Base-by-base conservation (phyloP, 2,888 invertebrate species). In the Altica lythri region DNA sequence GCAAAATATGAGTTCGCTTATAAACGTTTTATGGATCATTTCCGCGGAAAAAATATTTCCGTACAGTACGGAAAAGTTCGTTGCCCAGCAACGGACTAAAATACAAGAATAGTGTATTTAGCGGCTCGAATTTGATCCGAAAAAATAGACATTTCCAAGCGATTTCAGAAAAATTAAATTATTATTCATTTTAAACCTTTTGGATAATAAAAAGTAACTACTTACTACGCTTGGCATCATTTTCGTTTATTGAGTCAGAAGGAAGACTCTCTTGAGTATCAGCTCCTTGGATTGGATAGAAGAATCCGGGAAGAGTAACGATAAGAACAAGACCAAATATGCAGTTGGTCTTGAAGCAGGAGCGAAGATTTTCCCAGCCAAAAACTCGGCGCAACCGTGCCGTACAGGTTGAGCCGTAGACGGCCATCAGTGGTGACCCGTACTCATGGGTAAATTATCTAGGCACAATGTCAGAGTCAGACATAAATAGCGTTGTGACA, bases 341-440 rank as follows among this genome's bases (percentile, higher is more conserved):
- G 38, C 57, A 43, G 9, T 49, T 29, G 62, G 67, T 63, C 61
- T 57, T 61, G 40, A 59, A 52, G 47, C 48, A 53, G 48, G 53
- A 52, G 51, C 29, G 51, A 48, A 51, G 53, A 55, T 42, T 56
- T 53, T 55, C 62, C 64, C 67, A 63, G 58, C 60, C 54, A 53
- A 55, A 61, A 60, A 60, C 62, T 60, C 67, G 71, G 68, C 70
- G 66, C 64, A 64, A 61, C 52, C 55, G 65, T 67, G 68, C 69
- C 67, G 66, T 62, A 48, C 56, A 63, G 58, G 59, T 58, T 56
- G 64, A 63, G 62, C 67, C 67, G 62, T 63, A 62, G 64, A 68
- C 61, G 67, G 70, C 71, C 71, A 72, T 73, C 70, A 72, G 69
- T 68, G 66, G 66, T 40, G 50, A 48, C 59, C 56, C 58, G 48